Evolutionary conservation across 2,888 invertebrate species (phyloP).

Genomic region (Alitta virens): DNA sequence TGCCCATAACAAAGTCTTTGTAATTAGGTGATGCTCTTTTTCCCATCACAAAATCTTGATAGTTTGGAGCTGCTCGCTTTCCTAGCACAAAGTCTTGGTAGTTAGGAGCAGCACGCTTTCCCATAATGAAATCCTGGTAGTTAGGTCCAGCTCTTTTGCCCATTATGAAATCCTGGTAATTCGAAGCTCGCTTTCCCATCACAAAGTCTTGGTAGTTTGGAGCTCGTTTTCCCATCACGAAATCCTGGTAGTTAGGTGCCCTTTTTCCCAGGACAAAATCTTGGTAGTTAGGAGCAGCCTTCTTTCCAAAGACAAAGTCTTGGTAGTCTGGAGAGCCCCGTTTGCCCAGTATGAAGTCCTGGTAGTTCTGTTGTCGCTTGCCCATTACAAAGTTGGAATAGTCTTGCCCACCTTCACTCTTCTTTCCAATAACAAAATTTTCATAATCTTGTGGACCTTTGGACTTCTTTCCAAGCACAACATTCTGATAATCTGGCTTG

Average conservation of each 20-base stretch:
- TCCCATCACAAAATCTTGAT: background rate
- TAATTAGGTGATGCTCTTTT: background rate
- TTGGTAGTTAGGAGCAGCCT: background rate
- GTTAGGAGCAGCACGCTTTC: background rate
- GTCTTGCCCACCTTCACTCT: background rate
- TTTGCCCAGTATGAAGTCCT: background rate
- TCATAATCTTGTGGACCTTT: background rate
- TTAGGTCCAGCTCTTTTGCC: background rate
- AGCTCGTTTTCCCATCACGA: background rate
- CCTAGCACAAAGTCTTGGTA: background rate
- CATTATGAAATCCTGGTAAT: background rate
- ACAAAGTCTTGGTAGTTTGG: background rate
- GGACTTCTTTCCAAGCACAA: background rate
- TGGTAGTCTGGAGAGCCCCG: background rate
- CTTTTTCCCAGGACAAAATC: background rate
- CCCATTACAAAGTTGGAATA: background rate
- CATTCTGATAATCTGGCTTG: background rate
- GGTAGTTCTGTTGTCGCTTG: background rate
- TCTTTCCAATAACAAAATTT: background rate
- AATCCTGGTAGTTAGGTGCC: background rate
- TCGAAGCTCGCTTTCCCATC: background rate
- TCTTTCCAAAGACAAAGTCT: background rate
- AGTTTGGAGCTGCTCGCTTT: background rate
- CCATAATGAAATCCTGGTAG: background rate
- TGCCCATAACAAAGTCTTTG: background rate